These are phyloP conservation scores for Botia almorhae DNA, from an alignment of 2,797 vertebrate genomes.

Conservation along the genomic window DNA sequence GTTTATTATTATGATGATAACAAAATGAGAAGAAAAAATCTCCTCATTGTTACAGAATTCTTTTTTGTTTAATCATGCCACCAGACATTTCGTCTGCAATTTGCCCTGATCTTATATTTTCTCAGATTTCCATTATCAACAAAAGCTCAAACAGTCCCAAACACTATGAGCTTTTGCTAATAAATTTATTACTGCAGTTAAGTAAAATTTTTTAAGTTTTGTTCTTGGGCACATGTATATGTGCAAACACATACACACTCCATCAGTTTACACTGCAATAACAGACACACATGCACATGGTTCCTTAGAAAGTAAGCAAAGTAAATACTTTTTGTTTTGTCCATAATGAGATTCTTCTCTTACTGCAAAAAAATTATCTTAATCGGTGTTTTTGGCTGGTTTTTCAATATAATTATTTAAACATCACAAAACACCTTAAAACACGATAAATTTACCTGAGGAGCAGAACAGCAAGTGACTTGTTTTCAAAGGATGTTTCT, in stretches of 20 bases:
- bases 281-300: neutral
- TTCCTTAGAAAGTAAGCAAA: constrained; percentile 29
- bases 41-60: constrained; percentile 68
- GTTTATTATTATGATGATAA: constrained; percentile 80
- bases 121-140: constrained; percentile 25
- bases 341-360: neutral
- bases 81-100: constrained; percentile 47
- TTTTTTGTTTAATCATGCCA: constrained; percentile 60
- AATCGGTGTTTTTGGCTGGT: neutral
- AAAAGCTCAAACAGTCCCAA: neutral
- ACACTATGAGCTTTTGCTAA: neutral
- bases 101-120: constrained; percentile 51
- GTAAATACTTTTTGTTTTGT: neutral
- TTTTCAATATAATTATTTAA: neutral
- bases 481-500: neutral
- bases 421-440: neutral
- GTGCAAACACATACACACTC: neutral
- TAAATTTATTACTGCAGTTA: neutral
- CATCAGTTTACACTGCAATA: constrained; percentile 14
- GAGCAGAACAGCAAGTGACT: neutral
- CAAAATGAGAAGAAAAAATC: constrained; percentile 73
- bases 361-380: neutral
- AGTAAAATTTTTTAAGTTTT: no score
- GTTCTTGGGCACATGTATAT: neutral
- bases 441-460: neutral